phyloP scores from a whole-genome alignment of 2,797 vertebrate genomes.

The Pangasius larnaudii region DNA sequence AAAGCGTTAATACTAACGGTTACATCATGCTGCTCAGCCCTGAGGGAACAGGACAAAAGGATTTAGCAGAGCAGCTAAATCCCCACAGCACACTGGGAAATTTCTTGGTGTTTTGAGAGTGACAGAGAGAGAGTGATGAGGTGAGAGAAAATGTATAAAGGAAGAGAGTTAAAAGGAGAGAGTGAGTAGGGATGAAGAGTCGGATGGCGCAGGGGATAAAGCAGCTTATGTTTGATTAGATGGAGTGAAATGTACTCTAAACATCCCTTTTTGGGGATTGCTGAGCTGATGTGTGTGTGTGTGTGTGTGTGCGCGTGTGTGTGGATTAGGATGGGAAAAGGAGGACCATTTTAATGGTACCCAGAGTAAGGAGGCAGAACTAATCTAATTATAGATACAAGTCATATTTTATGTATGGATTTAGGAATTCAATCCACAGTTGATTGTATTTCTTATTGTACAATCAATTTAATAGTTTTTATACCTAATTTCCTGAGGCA shows the following conservation, averaged over 20 bases:
- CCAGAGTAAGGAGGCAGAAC: conserved; percentile 15
- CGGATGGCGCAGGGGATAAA: conserved; percentile 23
- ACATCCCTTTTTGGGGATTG: conserved; percentile 2
- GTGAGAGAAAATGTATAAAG: background rate
- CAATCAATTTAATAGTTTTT: background rate
- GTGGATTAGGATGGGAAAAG: background rate
- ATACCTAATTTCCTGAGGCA: background rate
- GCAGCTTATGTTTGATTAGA: conserved; percentile 41
- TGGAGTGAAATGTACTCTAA: conserved; percentile 27
- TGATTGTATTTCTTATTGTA: background rate
- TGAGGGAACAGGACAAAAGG: conserved; percentile 31
- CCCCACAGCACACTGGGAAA: conserved; percentile 33
- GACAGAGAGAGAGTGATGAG: background rate
- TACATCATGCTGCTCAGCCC: conserved; percentile 31
- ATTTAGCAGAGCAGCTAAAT: conserved; percentile 33
- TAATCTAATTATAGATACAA: conserved; percentile 18
- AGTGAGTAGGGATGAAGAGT: background rate
- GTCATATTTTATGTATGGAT: background rate
- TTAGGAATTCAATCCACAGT: background rate
- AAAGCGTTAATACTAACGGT: conserved; percentile 24
- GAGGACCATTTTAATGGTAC: background rate
- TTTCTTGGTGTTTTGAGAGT: conserved; percentile 19
- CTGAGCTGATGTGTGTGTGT: no score
- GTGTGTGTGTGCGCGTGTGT: background rate
- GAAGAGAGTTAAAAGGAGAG: conserved; percentile 10